Evolutionary conservation across 2,888 invertebrate genomes (phyloP), one percentile per base, ranked within the genome.

Genomic region (Zygaena filipendulae): DNA sequence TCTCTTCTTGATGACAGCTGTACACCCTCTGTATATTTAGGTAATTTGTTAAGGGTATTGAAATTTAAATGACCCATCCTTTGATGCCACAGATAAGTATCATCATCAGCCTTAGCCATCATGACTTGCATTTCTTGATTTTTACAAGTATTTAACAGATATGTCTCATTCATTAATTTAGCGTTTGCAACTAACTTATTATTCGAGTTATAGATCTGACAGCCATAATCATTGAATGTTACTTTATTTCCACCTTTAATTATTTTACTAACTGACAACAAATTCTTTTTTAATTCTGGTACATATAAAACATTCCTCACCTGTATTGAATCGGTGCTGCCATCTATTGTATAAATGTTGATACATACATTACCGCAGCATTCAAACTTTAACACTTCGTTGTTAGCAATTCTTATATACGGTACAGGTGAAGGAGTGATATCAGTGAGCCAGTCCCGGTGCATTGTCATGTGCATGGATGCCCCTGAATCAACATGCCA

Each of bases 241-340:
- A 39, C 21, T 9, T 23, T 3, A 14, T 35, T 32, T 1, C 27
- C 29, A 27, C 27, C 29, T 11, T 33, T 33, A 5, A 32, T 33
- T 3, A 39, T 32, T 23, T 38, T 24, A 13, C 39, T n/a, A n/a
- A n/a, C n/a, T n/a, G n/a, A n/a, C n/a, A n/a, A 3, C n/a, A n/a
- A n/a, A n/a, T n/a, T n/a, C n/a, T n/a, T n/a, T n/a, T n/a, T n/a
- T n/a, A n/a, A n/a, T n/a, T n/a, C n/a, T n/a, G n/a, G n/a, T n/a
- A 36, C 32, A 30, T 27, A 42, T 5, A 42, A 11, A 13, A 38
- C 33, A 34, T 40, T 34, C 22, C 18, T 22, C 10, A 36, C 23
- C 25, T 25, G 13, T 11, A 35, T 32, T 24, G 21, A 20, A 10
- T 23, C 23, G 7, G 6, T 23, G 3, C 19, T 32, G 7, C 27